Conservation (phyloP, 2,113 vertebrate genomes). For the Austrofundulus limnaeus region DNA sequence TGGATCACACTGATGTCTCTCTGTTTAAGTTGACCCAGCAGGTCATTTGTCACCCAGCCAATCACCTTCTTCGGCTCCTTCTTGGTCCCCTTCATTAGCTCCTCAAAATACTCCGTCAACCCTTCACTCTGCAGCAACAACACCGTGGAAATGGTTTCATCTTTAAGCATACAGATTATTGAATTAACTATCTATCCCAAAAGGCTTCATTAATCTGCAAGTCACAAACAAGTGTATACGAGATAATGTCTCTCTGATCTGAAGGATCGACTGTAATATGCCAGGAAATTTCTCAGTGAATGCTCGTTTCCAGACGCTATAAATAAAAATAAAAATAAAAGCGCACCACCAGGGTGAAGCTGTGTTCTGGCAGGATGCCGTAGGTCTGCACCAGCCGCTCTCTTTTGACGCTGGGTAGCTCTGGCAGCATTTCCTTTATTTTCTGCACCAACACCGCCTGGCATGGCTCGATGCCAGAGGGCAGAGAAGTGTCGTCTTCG, state of each 20-base stretch:
- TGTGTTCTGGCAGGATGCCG: slow-evolving; percentile 90
- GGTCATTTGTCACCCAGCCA: slow-evolving; percentile 89
- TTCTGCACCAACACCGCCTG: slow-evolving; percentile 87
- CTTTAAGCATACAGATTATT: slow-evolving; percentile 3
- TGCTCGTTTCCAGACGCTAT: neutral
- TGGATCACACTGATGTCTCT: slow-evolving; percentile 83
- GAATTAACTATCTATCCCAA: slow-evolving; percentile 9
- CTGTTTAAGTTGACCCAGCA: slow-evolving; percentile 86
- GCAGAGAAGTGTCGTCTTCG: slow-evolving; percentile 80
- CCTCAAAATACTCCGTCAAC: slow-evolving; percentile 90
- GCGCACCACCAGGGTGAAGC: slow-evolving; percentile 89
- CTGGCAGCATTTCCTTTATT: slow-evolving; percentile 84
- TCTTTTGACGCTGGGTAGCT: slow-evolving; percentile 87
- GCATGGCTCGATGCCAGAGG: slow-evolving; percentile 72
- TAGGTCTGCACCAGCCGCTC: slow-evolving; percentile 84
- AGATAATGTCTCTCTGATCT: neutral
- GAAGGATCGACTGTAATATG: neutral
- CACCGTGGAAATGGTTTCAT: neutral
- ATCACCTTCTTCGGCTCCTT: slow-evolving; percentile 89
- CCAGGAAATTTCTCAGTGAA: neutral
- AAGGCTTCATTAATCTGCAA: neutral
- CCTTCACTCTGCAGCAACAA: slow-evolving; percentile 86
- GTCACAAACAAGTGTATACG: neutral
- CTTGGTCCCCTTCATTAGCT: slow-evolving; percentile 81
- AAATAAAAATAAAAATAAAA: too few species aligned